These are phyloP conservation scores for Heliornis fulica DNA, from an alignment of 2,113 vertebrate genomes.

Conservation along the genomic window DNA sequence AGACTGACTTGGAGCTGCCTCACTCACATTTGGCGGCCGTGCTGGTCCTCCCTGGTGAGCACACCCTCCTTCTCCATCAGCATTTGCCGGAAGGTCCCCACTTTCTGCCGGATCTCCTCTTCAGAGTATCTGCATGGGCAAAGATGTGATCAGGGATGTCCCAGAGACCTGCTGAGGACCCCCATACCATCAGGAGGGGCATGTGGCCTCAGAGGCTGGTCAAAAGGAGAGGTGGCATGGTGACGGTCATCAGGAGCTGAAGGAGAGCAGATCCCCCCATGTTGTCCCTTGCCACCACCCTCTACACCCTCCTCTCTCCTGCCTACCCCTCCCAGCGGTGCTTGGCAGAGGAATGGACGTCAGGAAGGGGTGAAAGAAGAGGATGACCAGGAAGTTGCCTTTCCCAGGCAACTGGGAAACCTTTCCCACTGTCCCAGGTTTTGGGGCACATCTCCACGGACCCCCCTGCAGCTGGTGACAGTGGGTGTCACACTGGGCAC, in stretches of 20 bases:
- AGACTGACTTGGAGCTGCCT: not conserved
- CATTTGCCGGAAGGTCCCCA: conserved; percentile 97
- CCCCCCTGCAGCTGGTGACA: fast-evolving
- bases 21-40: conserved; percentile 88
- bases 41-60: conserved; percentile 90
- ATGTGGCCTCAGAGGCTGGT: fast-evolving
- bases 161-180: not conserved
- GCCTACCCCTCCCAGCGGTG: not conserved
- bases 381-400: not conserved
- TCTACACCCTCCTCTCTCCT: not conserved
- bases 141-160: not conserved
- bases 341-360: not conserved
- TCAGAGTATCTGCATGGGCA: conserved; percentile 85
- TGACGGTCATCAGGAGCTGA: not conserved
- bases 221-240: not conserved
- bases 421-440: fast-evolving
- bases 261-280: not conserved
- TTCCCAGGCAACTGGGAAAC: no score
- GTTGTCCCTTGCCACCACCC: not conserved
- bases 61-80: conserved; percentile 99
- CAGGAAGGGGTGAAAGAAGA: not conserved
- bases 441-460: not conserved
- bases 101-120: conserved; percentile 95
- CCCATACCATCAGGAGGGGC: not conserved
- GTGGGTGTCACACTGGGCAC: fast-evolving